phyloP scores from a whole-genome alignment of 2,888 invertebrate genomes.

The Trachelus iudaicus region DNA sequence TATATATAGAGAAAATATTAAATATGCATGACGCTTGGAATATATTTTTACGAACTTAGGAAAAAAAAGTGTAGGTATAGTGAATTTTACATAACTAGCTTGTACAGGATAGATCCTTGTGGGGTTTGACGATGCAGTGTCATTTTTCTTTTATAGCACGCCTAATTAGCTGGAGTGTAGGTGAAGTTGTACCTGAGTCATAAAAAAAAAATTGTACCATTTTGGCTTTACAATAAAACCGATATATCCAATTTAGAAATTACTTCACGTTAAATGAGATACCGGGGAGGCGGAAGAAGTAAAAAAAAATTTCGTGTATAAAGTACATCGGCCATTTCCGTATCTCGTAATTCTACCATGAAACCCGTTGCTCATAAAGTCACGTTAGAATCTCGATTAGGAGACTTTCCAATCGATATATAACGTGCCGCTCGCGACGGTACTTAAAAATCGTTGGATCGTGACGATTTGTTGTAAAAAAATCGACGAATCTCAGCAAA shows the following conservation, averaged over 20 bases:
- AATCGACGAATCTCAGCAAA: background rate
- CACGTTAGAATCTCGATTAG: background rate
- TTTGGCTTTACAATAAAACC: background rate
- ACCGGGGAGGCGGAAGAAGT: background rate
- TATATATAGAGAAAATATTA: background rate
- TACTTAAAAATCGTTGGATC: background rate
- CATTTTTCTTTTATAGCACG: background rate
- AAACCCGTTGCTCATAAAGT: background rate
- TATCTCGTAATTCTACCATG: background rate
- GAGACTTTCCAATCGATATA: background rate
- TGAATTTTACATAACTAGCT: background rate
- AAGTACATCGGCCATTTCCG: background rate
- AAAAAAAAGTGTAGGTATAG: background rate
- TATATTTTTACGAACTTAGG: background rate
- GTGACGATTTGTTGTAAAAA: background rate
- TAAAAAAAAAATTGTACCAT: background rate
- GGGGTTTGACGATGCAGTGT: background rate
- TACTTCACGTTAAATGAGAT: background rate
- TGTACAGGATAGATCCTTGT: background rate
- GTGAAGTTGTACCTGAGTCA: background rate
- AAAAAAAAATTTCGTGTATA: background rate
- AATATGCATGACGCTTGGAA: background rate
- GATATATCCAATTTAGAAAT: background rate
- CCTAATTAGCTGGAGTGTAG: background rate
- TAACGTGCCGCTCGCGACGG: background rate